A percentile compares a stretch with the other conserved stretches of the same genome.
phyloP scores from a whole-genome alignment of 2,797 vertebrate species.

The Staurois parvus region DNA sequence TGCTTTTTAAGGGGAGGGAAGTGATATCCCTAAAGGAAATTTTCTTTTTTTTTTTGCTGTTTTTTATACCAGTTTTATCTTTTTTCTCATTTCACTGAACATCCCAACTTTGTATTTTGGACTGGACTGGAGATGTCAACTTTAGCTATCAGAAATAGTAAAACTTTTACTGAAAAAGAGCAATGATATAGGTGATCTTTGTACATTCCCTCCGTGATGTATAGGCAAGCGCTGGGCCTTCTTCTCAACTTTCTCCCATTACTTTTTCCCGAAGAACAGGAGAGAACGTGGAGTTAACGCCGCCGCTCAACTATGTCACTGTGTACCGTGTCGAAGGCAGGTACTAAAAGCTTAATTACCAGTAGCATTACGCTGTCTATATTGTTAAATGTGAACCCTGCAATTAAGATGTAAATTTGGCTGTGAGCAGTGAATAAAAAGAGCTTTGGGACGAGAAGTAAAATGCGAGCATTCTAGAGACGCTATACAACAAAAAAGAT shows the following conservation, averaged over 20 bases:
- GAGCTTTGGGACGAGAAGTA: constrained; percentile 72
- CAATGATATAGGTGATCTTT: no score
- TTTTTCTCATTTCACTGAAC: no score
- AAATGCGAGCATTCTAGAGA: constrained; percentile 70
- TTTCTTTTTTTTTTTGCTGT: no score
- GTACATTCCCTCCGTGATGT: no score
- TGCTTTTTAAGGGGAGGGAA: no score
- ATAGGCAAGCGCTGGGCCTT: neutral
- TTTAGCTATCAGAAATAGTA: no score
- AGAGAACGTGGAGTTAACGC: constrained; percentile 60
- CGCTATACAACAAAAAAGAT: constrained; percentile 58
- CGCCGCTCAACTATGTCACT: constrained; percentile 65
- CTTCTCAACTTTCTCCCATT: neutral
- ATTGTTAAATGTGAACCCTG: constrained; percentile 80
- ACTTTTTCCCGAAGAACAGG: constrained; percentile 56
- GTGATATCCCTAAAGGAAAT: no score
- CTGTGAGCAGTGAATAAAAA: constrained; percentile 76
- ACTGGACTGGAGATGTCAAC: no score
- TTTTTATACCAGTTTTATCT: no score
- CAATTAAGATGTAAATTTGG: constrained; percentile 82
- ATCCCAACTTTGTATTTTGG: no score
- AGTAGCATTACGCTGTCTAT: constrained; percentile 77
- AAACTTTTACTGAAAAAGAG: no score
- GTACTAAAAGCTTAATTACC: constrained; percentile 79
- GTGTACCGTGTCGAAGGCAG: constrained; percentile 73